These are phyloP conservation scores for Anoncus sp. DNA, from an alignment of 2,888 invertebrate species.

Conservation along the genomic window DNA sequence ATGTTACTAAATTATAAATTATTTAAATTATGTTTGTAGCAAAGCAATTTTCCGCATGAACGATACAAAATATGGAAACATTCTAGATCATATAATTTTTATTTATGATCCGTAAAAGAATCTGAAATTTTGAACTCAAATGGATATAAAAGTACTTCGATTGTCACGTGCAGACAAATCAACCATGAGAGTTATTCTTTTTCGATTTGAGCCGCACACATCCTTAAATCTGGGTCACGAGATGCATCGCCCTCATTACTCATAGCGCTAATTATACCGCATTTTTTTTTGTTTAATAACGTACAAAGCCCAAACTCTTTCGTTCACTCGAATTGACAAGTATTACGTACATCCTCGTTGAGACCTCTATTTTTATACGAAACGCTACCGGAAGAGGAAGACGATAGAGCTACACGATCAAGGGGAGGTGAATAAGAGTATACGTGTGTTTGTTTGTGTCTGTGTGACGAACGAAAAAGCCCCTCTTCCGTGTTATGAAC, in stretches of 20 bases:
- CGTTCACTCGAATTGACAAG: conserved; percentile 27
- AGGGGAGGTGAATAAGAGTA: background rate
- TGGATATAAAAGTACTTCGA: no score
- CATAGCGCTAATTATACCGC: conserved; percentile 11
- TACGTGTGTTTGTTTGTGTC: background rate
- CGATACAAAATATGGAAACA: no score
- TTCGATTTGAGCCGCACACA: background rate
- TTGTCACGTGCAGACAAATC: no score
- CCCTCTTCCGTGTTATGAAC: conserved; percentile 10
- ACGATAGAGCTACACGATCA: conserved; percentile 15
- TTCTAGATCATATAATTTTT: no score
- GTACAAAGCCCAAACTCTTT: conserved; percentile 17
- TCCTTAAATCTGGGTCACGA: conserved; percentile 4
- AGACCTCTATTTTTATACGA: conserved; percentile 45
- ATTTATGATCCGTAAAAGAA: background rate
- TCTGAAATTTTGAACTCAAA: no score
- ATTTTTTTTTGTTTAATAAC: background rate
- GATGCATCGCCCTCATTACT: conserved; percentile 1
- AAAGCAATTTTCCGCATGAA: no score
- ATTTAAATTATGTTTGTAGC: no score
- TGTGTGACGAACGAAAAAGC: conserved; percentile 17
- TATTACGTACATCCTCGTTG: conserved; percentile 46
- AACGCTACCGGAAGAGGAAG: conserved; percentile 46
- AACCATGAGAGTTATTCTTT: no score
- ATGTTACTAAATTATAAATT: no score